Conservation (phyloP, 2,113 vertebrate species). For the Sylvietta virens region DNA sequence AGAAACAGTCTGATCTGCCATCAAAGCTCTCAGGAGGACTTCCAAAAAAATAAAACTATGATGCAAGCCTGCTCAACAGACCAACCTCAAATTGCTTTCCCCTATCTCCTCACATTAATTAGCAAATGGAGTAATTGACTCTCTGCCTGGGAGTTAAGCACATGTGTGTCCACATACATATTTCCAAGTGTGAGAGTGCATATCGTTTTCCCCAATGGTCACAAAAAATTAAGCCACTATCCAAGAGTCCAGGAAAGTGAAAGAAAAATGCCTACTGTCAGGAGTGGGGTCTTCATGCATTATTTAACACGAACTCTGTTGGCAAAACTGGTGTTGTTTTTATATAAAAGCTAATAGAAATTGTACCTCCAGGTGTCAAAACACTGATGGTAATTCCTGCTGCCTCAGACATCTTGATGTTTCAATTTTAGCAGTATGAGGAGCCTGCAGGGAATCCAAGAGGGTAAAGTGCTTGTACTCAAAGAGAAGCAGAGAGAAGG, state of each 20-base stretch:
- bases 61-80: background rate
- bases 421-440: constrained; percentile 69
- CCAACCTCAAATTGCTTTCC: background rate
- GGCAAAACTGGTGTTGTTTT: constrained; percentile 64
- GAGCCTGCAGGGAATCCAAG: constrained; percentile 67
- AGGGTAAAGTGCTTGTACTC: constrained; percentile 66
- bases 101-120: background rate
- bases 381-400: constrained; percentile 65
- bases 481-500: constrained; percentile 61
- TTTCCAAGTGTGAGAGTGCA: fast-evolving
- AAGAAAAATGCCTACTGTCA: constrained; percentile 33
- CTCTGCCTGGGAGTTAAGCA: background rate
- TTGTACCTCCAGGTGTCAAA: constrained; percentile 69
- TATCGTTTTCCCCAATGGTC: background rate
- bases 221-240: constrained; percentile 8
- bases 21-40: background rate
- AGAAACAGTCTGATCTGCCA: background rate
- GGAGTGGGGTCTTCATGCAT: constrained; percentile 55
- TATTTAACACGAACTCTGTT: constrained; percentile 59
- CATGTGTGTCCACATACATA: fast-evolving
- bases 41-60: background rate
- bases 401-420: constrained; percentile 70
- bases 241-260: constrained; percentile 7
- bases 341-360: constrained; percentile 71
- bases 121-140: background rate